Evolutionary conservation across 2,888 invertebrate species (phyloP).

Genomic region (Abrostola triplasia): DNA sequence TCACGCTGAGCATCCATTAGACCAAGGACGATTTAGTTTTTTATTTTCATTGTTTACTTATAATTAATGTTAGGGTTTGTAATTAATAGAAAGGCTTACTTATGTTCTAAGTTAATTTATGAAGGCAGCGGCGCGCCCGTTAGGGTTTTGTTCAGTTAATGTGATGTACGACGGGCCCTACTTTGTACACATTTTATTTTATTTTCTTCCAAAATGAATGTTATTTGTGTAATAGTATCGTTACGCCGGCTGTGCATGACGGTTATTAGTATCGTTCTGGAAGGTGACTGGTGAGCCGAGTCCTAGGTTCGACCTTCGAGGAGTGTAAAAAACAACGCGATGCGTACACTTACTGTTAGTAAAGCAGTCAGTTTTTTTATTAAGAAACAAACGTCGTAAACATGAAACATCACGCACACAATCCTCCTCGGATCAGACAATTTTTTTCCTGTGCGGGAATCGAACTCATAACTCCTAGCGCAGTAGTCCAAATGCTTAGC

Average conservation of each 20-base stretch:
- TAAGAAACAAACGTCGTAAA: too few species aligned
- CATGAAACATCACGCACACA: too few species aligned
- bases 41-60: neutral
- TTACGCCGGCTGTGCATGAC: neutral
- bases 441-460: too few species aligned
- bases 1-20: too few species aligned
- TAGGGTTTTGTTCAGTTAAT: slow-evolving; percentile 10
- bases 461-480: too few species aligned
- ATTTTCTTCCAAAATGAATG: neutral
- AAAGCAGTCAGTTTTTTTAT: too few species aligned
- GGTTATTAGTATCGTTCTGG: neutral
- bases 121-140: slow-evolving; percentile 9
- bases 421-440: too few species aligned
- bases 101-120: slow-evolving; percentile 5
- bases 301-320: too few species aligned
- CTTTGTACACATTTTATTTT: neutral
- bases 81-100: slow-evolving; percentile 11
- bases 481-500: too few species aligned
- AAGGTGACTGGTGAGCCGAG: too few species aligned
- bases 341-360: too few species aligned
- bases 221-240: neutral
- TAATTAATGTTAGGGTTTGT: neutral
- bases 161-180: neutral
- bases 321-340: too few species aligned
- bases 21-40: neutral